Evolutionary conservation across 2,797 vertebrate species (phyloP), one percentile per base, ranked within the genome.

Genomic region (Scolopax rusticola): DNA sequence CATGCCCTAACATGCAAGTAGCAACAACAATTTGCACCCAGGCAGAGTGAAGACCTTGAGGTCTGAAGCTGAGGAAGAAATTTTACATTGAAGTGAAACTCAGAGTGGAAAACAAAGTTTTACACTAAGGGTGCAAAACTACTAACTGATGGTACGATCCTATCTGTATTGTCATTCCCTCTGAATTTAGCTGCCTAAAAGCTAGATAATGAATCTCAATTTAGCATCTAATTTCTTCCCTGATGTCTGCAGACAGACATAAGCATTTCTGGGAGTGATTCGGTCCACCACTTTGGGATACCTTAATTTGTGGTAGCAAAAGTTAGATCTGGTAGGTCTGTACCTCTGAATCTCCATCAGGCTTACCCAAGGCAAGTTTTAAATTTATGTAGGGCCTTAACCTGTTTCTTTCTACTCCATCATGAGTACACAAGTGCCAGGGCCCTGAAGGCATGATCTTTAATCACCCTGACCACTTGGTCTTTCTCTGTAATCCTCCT

Each of bases 141-240:
- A 85, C 25, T 17, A 27, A 45, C 64, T 83, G 43, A 88, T 74
- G n/a, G 36, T 45, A 54, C 0, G 0, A 60, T 64, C 24, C 24
- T 21, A 32, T 38, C 32, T 56, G 51, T 63, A 63, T 32, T 48
- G 33, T 50, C 33, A 50, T 17, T 21, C 70, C 21, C 25, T 27
- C 63, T 69, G 63, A 82, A 76, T 54, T 73, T 48, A 79, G 24
- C 36, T 90, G 15, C 13, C 56, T 81, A 40, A 94, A 77, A 83
- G 2, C 28, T 41, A 74, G 28, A 54, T n/a, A 17, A 15, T 50
- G 33, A 61, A 83, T 50, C 40, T 73, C 30, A 47, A 0, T 6
- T 68, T 21, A 23, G 9, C 2, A 1, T 53, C 48, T 77, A 15
- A 18, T 65, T 12, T 56, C 12, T 61, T 8, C 9, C 28, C 11